These are phyloP conservation scores for Drosophila kurseongensis DNA, from an alignment of 1,140 invertebrate genomes.

Conservation along the genomic window DNA sequence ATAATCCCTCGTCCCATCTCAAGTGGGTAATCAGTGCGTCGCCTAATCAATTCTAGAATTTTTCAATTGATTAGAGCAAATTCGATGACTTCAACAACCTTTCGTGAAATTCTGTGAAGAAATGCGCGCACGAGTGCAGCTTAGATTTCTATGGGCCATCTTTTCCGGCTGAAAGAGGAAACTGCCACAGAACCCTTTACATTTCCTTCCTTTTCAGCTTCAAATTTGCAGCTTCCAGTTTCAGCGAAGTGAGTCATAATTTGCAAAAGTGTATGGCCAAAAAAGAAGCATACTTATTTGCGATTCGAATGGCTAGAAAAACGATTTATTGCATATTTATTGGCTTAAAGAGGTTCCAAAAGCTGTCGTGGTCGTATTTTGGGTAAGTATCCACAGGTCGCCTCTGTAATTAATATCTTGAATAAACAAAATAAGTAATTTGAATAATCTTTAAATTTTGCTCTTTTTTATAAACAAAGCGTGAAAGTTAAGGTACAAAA, in stretches of 20 bases:
- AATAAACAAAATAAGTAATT: too few species aligned
- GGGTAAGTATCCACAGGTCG: too few species aligned
- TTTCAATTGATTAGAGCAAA: constrained; percentile 20
- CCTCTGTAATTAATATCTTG: too few species aligned
- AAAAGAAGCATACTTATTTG: constrained; percentile 20
- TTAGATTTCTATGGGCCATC: background rate
- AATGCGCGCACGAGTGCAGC: constrained; percentile 26
- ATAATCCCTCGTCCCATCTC: background rate
- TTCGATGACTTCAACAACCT: constrained; percentile 13
- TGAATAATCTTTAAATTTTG: too few species aligned
- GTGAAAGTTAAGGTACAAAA: too few species aligned
- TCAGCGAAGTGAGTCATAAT: background rate
- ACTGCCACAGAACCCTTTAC: constrained; percentile 16
- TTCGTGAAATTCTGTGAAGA: background rate
- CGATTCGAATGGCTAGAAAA: background rate
- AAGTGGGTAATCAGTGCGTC: constrained; percentile 22
- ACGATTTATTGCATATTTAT: constrained; percentile 28
- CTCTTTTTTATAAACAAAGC: too few species aligned
- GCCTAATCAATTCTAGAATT: constrained; percentile 38
- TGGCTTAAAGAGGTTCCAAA: background rate
- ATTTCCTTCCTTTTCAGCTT: background rate
- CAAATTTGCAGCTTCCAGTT: background rate
- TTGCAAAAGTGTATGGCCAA: background rate
- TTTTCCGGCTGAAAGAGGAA: constrained; percentile 22
- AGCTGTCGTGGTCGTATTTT: background rate